Evolutionary conservation across 2,797 vertebrate genomes (phyloP).

Genomic region (Ambastaia sidthimunki): DNA sequence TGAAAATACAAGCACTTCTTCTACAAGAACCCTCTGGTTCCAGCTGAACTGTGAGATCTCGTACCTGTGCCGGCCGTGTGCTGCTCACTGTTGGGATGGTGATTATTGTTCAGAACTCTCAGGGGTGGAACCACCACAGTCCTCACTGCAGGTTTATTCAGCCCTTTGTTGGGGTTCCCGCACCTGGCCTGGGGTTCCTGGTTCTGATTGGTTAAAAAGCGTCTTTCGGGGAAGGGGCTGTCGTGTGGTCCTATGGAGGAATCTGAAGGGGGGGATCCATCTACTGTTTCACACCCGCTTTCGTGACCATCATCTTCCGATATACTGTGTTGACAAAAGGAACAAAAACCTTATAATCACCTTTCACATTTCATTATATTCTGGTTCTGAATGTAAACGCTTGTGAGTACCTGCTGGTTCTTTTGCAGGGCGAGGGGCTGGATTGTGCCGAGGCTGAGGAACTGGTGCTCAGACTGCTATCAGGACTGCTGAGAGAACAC

Average conservation of each 20-base stretch:
- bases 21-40: too few relatives aligned
- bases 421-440: constrained; percentile 93
- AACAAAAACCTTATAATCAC: background rate
- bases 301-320: constrained; percentile 94
- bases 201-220: constrained; percentile 83
- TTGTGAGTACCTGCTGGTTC: constrained; percentile 86
- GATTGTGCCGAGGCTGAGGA: constrained; percentile 88
- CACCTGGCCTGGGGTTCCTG: constrained; percentile 66
- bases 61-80: constrained; percentile 83
- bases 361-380: too few relatives aligned
- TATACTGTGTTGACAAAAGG: constrained; percentile 77
- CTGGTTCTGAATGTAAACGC: background rate
- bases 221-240: constrained; percentile 82
- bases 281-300: constrained; percentile 93
- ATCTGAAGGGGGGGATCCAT: constrained; percentile 89
- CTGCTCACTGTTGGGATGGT: constrained; percentile 73
- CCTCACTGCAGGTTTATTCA: constrained; percentile 81
- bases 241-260: constrained; percentile 79
- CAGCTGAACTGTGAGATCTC: background rate
- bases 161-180: constrained; percentile 58
- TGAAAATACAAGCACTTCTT: too few relatives aligned
- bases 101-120: constrained; percentile 83
- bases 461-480: constrained; percentile 95
- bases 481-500: constrained; percentile 95
- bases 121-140: constrained; percentile 91